Evolutionary conservation across 1,140 invertebrate species (phyloP), one percentile per base, ranked within the genome.

Genomic region (Neoseiulus cucumeris): DNA sequence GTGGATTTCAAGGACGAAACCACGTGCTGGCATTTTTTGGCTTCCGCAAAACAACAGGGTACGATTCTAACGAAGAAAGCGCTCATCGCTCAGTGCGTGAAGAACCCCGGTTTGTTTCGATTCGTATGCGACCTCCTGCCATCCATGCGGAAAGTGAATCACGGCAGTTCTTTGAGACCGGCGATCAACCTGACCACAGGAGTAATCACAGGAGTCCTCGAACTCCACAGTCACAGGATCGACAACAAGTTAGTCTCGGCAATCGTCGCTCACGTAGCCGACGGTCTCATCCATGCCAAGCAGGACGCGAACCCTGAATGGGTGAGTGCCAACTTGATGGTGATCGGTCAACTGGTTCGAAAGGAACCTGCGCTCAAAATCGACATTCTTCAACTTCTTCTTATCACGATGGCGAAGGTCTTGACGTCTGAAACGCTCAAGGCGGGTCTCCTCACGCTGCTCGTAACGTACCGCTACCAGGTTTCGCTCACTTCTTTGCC

Each of bases 21-120:
- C 39, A 80, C 82, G 51, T 82, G 82, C 66, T 94, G 89, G 88
- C 76, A 81, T 70, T 94, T 88, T 86, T 73, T 94, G 14, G 73
- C n/a, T 20, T 12, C 17, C 4, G 22, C 22, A 9, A 59, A 59
- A 25, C 25, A 14, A 2, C 51, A 59, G 17, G 51, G 51, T 1
- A 14, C 51, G 2, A 20, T 83, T 1, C 73, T 93, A 22, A 75
- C 85, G 0, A 84, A 85, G 70, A 76, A 80, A 28, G 79, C 81
- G n/a, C 74, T 93, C 9, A 76, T 87, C 2, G 86, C 85, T 72
- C 82, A 84, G 68, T 84, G 85, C 68, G 77, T 80, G 1, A 80
- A 79, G 9, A 83, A 89, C 72, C 76, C 79, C 25, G 79, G 78
- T 18, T 84, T 91, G 33, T 71, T 91, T 14, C 81, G 84, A 70